Evolutionary conservation across 2,888 invertebrate genomes (phyloP), one percentile per base, ranked within the genome.

Genomic region (Eupithecia insigniata): DNA sequence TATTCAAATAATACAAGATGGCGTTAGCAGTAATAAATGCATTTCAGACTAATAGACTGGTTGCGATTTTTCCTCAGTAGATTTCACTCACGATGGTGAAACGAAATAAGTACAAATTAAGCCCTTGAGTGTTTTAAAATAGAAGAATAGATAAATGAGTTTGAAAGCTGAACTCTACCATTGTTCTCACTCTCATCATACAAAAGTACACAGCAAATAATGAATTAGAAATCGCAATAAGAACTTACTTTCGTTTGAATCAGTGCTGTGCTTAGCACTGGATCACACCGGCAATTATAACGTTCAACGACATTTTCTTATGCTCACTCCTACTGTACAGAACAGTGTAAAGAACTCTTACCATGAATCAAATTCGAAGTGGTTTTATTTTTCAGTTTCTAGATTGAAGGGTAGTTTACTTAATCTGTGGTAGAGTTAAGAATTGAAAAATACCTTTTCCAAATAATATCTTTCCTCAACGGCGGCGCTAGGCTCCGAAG

Each of bases 271-370:
- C 70, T 73, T 76, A 58, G 75, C 66, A 36, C 55, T 60, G 67
- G 69, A 74, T 76, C 80, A 80, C 72, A 72, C 77, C 81, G 76
- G 75, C 83, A 83, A 84, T 87, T 77, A 60, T 30, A 79, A 68
- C 66, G 69, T 70, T 66, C 43, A 28, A 66, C 76, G 71, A 76
- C 87, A 88, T 90, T 93, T 93, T 92, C 92, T 84, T 89, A 83
- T 89, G 87, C 79, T 84, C 90, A 91, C 81, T 87, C 87, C 87
- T 80, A 90, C 90, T 55, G 26, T 26, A 14, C 51, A 92, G 90
- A 94, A 93, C 93, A 89, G 86, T 86, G 82, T 87, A 87, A 26
- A 28, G 28, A 14, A 60, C 60, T 18, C 30, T 30, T 60, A 60
- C 60, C 30, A 60, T 30, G 60, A 8, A 8, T 30, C 1, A 16